phyloP scores from a whole-genome alignment of 1,140 invertebrate species.

The Cyclargus thomasi region DNA sequence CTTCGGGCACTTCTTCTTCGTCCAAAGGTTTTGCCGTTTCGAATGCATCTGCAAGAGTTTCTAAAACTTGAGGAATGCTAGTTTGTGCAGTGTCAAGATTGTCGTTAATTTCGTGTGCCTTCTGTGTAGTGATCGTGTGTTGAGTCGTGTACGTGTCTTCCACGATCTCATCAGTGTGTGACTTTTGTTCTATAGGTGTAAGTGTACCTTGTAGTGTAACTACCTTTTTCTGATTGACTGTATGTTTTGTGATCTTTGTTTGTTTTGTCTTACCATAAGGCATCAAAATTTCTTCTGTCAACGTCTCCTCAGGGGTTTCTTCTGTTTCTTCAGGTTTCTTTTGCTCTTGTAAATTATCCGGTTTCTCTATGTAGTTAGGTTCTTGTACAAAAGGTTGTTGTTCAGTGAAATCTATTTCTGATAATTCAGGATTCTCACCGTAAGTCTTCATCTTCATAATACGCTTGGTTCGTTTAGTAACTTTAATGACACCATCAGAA shows the following conservation, averaged over 20 bases:
- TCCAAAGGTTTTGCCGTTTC: constrained; percentile 18
- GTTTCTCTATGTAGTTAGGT: neutral
- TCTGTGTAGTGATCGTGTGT: neutral
- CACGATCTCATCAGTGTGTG: neutral
- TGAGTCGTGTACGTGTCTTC: neutral
- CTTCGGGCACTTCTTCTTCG: constrained; percentile 16
- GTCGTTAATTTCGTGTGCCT: neutral
- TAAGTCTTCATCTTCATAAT: neutral
- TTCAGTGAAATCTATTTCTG: neutral
- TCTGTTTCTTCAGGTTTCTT: neutral
- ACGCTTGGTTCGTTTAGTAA: constrained; percentile 31
- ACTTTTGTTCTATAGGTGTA: neutral
- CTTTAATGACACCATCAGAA: constrained; percentile 44
- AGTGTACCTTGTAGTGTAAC: neutral
- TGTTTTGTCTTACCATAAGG: constrained; percentile 13
- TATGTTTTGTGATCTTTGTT: constrained; percentile 21
- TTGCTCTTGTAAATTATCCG: neutral
- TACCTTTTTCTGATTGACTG: constrained; percentile 43
- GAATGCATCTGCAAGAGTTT: neutral
- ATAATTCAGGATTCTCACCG: neutral
- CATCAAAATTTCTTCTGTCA: constrained; percentile 22
- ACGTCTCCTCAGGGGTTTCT: constrained; percentile 25
- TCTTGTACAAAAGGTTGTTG: constrained; percentile 10
- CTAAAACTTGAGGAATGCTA: neutral
- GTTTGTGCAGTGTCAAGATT: neutral